Evolutionary conservation across 2,113 vertebrate genomes (phyloP).

Genomic region (Sclerurus mexicanus): DNA sequence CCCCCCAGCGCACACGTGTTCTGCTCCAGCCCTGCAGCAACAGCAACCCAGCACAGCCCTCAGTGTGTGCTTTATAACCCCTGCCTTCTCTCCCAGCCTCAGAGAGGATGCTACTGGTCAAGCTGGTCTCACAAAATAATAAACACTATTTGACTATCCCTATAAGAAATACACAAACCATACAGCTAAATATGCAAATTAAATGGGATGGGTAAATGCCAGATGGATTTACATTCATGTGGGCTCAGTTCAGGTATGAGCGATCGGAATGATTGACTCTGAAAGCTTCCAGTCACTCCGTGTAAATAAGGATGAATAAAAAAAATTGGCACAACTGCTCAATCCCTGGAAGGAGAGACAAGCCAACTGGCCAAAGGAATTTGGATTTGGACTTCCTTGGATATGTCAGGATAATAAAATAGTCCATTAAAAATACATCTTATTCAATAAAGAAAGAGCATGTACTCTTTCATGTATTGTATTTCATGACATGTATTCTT

Average conservation of each 20-base stretch:
- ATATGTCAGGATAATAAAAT: background rate
- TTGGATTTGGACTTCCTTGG: background rate
- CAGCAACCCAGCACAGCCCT: background rate
- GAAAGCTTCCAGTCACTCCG: slow-evolving; percentile 43
- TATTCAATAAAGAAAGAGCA: background rate
- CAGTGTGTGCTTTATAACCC: background rate
- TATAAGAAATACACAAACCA: background rate
- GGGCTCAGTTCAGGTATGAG: slow-evolving; percentile 9
- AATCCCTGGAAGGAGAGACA: background rate
- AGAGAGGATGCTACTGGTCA: background rate
- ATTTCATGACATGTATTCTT: background rate
- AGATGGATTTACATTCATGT: slow-evolving; percentile 37
- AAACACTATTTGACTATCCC: background rate
- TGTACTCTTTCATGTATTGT: too few species aligned
- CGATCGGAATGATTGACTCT: slow-evolving; percentile 14
- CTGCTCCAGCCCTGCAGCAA: background rate
- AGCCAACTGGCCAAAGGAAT: slow-evolving; percentile 7
- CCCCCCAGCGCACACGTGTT: background rate
- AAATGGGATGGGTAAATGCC: background rate
- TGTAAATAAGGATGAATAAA: slow-evolving; percentile 19
- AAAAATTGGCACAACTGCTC: background rate
- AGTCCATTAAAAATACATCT: background rate
- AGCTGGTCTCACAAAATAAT: background rate
- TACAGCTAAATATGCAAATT: slow-evolving; percentile 9
- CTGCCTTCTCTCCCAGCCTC: background rate